Percentiles rank a stretch among this genome's conserved stretches.
Conservation (phyloP, 2,113 vertebrate genomes). For the Saguinus midas region DNA sequence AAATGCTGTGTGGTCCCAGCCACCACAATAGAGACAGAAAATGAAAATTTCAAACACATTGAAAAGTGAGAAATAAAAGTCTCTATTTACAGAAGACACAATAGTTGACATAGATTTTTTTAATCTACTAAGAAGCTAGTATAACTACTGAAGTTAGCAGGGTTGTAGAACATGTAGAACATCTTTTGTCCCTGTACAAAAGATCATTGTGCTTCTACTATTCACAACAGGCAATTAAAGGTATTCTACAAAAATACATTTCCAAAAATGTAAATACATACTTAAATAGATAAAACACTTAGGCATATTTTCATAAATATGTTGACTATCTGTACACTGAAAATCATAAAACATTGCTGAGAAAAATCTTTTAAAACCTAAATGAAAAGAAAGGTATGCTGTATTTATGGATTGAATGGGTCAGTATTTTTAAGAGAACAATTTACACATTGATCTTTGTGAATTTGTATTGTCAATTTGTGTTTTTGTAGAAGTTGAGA, state of each 20-base stretch:
- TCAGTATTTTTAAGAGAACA: not conserved
- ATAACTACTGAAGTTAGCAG: not conserved
- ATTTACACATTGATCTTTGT: not conserved
- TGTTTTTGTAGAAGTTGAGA: not conserved
- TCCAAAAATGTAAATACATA: not conserved
- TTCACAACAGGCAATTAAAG: not conserved
- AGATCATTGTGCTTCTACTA: not conserved
- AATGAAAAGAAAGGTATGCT: not conserved
- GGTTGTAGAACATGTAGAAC: not conserved
- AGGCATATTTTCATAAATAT: not conserved
- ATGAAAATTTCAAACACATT: not conserved
- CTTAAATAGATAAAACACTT: not conserved
- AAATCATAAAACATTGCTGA: not conserved
- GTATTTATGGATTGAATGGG: not conserved
- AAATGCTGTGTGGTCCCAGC: fast-evolving
- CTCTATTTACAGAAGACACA: not conserved
- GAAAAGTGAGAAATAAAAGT: not conserved
- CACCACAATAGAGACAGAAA: fast-evolving
- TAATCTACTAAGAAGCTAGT: not conserved
- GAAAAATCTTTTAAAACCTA: not conserved
- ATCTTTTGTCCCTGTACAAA: not conserved
- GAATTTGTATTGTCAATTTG: not conserved
- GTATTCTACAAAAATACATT: not conserved
- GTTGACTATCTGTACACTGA: not conserved
- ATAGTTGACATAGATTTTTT: not conserved